A percentile compares a stretch with the other conserved stretches of the same genome.
These are phyloP conservation scores for Caenorhabditis tropicalis DNA, from an alignment of 1,140 invertebrate species.

Conservation along the genomic window DNA sequence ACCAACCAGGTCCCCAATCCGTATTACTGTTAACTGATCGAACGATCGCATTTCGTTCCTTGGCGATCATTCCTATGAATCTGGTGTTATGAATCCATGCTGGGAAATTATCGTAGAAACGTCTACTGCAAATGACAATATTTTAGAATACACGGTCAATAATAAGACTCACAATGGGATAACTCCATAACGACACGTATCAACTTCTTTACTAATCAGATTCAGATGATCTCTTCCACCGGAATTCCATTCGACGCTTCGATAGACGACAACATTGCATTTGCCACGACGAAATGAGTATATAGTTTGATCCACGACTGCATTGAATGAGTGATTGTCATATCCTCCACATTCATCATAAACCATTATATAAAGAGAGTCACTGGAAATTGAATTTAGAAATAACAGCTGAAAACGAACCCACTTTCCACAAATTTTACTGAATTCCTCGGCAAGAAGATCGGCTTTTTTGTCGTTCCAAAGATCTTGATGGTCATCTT, in stretches of 20 bases:
- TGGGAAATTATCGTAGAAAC: neutral
- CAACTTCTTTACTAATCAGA: neutral
- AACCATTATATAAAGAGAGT: neutral
- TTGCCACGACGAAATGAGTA: neutral
- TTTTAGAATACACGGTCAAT: neutral
- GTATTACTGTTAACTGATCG: neutral
- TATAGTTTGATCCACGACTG: neutral
- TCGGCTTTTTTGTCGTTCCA: neutral
- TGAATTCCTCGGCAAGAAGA: neutral
- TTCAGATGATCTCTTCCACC: neutral
- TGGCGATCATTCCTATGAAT: neutral
- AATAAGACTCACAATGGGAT: neutral
- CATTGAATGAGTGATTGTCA: neutral
- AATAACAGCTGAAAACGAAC: neutral
- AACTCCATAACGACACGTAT: neutral
- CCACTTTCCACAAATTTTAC: neutral
- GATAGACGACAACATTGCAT: neutral
- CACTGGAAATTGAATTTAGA: neutral
- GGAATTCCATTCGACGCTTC: neutral
- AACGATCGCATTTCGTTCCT: neutral
- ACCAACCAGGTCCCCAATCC: neutral
- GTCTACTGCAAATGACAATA: neutral
- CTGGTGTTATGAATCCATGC: neutral
- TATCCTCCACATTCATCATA: neutral
- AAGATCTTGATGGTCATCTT: neutral